Evolutionary conservation across 2,113 vertebrate species (phyloP), one percentile per base, ranked within the genome.

Genomic region (Pterophyllum scalare): DNA sequence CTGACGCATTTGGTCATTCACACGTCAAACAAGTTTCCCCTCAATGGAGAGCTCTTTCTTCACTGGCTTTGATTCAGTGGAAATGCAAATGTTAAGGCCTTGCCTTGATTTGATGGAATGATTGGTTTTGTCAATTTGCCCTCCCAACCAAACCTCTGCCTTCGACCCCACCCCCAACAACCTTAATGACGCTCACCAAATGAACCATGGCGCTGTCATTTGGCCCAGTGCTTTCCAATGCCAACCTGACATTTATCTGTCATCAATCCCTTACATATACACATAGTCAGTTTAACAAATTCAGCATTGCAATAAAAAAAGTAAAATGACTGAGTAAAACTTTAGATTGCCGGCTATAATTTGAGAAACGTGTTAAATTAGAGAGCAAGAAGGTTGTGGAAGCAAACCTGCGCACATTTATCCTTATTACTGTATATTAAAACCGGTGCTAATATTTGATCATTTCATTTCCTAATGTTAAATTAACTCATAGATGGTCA

Each of bases 11-110:
- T 49, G 82, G 76, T 88, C 81, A 88, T 91, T 93, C 84, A 87
- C 89, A 92, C 83, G 86, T 92, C 88, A 91, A 78, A 72, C 78
- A 80, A 62, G 60, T 92, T 94, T 91, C 82, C 88, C 61, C 61
- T 91, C 77, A 87, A 75, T 67, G 87, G 89, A 87, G 75, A 49
- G 15, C 81, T 84, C 86, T 89, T 87, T 89, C 72, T 80, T 83
- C 22, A 1, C 70, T 31, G 57, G 65, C 59, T 80, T 75, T 17
- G 61, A 89, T 92, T 91, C 86, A 89, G 90, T 82, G 82, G 85
- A 87, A 86, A 93, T 87, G 86, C 83, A 83, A 81, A 91, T 76
- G 84, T 62, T 81, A 70, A 81, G 82, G 82, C 65, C 64, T 80
- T 80, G 74, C 77, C 57, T 67, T 59, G 86, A 86, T 83, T 83